These are phyloP conservation scores for Theretra japonica DNA, from an alignment of 2,888 invertebrate species.

Conservation along the genomic window DNA sequence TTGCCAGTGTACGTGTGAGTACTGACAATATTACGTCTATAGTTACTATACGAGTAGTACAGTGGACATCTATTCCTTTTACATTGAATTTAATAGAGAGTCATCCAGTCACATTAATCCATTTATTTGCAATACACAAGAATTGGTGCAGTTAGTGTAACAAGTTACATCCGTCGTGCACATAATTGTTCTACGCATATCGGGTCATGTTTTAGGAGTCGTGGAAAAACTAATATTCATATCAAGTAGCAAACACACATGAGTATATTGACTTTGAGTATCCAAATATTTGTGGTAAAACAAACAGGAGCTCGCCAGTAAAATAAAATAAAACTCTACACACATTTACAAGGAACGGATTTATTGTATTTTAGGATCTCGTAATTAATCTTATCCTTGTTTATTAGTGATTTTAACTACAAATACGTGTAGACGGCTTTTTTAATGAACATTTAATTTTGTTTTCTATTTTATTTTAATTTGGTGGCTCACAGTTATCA, in stretches of 20 bases:
- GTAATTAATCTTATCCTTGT: neutral
- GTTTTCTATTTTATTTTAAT: too few species aligned
- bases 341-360: neutral
- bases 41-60: neutral
- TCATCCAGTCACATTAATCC: neutral
- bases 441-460: neutral
- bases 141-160: slow-evolving; percentile 14
- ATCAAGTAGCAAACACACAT: slow-evolving; percentile 17
- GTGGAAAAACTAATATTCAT: slow-evolving; percentile 11
- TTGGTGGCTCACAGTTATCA: too few species aligned
- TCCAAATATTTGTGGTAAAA: slow-evolving; percentile 18
- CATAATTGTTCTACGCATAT: slow-evolving; percentile 11
- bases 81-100: slow-evolving; percentile 4
- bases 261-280: neutral
- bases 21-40: neutral
- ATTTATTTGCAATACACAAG: slow-evolving; percentile 21
- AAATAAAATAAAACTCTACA: slow-evolving; percentile 8
- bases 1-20: slow-evolving; percentile 6
- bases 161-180: slow-evolving; percentile 20
- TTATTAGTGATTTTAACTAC: neutral
- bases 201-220: slow-evolving; percentile 6
- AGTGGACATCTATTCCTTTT: neutral
- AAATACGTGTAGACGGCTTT: neutral
- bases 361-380: neutral
- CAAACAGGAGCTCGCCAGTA: neutral